Percentiles rank a stretch among this genome's conserved stretches.
Conservation (phyloP, 2,797 vertebrate species). For the Periophthalmus magnuspinnatus region DNA sequence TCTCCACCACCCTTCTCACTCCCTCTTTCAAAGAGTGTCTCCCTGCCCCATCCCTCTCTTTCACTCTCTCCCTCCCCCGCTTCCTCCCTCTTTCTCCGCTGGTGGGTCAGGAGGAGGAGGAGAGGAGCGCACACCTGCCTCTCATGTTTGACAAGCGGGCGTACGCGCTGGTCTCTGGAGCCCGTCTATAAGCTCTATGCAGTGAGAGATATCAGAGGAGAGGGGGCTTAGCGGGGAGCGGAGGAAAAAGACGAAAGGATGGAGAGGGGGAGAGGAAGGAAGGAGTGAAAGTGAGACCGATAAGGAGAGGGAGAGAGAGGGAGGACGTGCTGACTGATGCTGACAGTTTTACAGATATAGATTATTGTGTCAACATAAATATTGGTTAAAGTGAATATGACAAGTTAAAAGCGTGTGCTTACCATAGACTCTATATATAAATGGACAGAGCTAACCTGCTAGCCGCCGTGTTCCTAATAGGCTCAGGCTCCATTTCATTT, state of each 20-base stretch:
- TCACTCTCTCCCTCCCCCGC: not conserved
- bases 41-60: not conserved
- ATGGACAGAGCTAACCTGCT: too few species aligned
- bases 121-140: not conserved
- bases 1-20: not conserved
- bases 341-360: too few species aligned
- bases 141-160: conserved; percentile 32
- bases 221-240: conserved; percentile 60
- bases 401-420: too few species aligned
- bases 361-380: too few species aligned
- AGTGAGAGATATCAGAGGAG: conserved; percentile 53
- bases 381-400: too few species aligned
- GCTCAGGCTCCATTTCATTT: too few species aligned
- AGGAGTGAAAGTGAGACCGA: conserved; percentile 44
- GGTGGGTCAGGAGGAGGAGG: too few species aligned
- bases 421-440: too few species aligned
- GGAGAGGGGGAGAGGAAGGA: conserved; percentile 56
- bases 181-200: conserved; percentile 53
- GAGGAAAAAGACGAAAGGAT: conserved; percentile 36
- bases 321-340: not conserved
- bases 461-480: too few species aligned
- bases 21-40: not conserved
- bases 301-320: conserved; percentile 20
- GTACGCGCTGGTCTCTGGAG: conserved; percentile 51
- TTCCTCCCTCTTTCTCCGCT: conserved; percentile 12